A percentile compares a stretch with the other conserved stretches of the same genome.
phyloP scores from a whole-genome alignment of 2,113 vertebrate species.

The Nannospalax galili region DNA sequence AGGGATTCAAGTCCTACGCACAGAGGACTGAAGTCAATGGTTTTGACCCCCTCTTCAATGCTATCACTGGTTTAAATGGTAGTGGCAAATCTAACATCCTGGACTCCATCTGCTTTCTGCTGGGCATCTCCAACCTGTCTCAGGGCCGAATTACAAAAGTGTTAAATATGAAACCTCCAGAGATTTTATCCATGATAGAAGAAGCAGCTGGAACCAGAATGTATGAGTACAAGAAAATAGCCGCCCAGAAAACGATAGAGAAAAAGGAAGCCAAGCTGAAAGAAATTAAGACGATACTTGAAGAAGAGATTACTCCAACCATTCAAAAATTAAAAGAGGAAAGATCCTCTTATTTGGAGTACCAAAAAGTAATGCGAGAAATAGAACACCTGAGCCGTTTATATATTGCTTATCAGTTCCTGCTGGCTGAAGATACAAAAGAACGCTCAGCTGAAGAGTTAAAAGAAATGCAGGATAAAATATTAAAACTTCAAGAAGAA shows the following conservation, averaged over 20 bases:
- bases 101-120: slow-evolving; percentile 96
- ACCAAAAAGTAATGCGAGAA: slow-evolving; percentile 92
- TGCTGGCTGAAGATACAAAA: slow-evolving; percentile 92
- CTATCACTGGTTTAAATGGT: slow-evolving; percentile 97
- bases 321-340: slow-evolving; percentile 96
- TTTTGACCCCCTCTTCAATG: slow-evolving; percentile 97
- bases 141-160: slow-evolving; percentile 98
- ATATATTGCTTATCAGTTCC: slow-evolving; percentile 93
- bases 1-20: slow-evolving; percentile 98
- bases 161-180: slow-evolving; percentile 97
- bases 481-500: slow-evolving; percentile 86
- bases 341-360: slow-evolving; percentile 92
- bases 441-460: slow-evolving; percentile 86
- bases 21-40: slow-evolving; percentile 93
- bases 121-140: slow-evolving; percentile 93
- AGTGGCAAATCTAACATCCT: slow-evolving; percentile 98
- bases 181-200: slow-evolving; percentile 98
- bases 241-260: slow-evolving; percentile 95
- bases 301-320: slow-evolving; percentile 96
- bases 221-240: slow-evolving; percentile 96
- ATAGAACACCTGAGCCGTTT: slow-evolving; percentile 92
- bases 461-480: slow-evolving; percentile 88
- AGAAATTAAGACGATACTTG: slow-evolving; percentile 91
- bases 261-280: slow-evolving; percentile 96
- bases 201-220: slow-evolving; percentile 98